Percentiles rank a stretch among this genome's conserved stretches.
phyloP scores from a whole-genome alignment of 2,113 vertebrate species.

The Anarrhichthys ocellatus region DNA sequence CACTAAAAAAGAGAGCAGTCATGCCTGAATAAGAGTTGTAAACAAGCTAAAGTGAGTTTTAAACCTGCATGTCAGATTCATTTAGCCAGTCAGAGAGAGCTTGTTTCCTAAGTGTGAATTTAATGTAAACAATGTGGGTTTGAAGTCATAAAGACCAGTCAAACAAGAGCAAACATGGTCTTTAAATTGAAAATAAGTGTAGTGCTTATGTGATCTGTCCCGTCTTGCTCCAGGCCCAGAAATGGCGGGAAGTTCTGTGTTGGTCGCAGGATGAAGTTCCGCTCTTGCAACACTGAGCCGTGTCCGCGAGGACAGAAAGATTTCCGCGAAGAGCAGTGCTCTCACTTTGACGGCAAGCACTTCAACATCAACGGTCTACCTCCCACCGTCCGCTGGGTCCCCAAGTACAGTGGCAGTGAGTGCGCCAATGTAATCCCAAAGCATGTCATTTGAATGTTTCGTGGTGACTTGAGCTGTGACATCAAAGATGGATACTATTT shows the following conservation, averaged over 20 bases:
- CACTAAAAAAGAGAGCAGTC: not conserved
- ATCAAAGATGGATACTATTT: constrained; percentile 26
- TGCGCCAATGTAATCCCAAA: constrained; percentile 38
- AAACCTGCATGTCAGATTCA: not conserved
- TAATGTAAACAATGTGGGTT: not conserved
- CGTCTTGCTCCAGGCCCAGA: constrained; percentile 84
- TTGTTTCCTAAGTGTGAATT: constrained; percentile 10
- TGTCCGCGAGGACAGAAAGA: constrained; percentile 92
- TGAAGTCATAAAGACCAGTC: constrained; percentile 11
- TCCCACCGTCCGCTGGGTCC: constrained; percentile 92
- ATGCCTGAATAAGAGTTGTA: constrained; percentile 3
- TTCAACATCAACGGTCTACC: constrained; percentile 97
- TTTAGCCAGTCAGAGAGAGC: not conserved
- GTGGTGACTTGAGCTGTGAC: not conserved
- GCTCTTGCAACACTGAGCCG: constrained; percentile 94
- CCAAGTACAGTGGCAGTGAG: constrained; percentile 98
- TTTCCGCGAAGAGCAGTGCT: constrained; percentile 95
- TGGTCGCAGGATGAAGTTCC: constrained; percentile 97
- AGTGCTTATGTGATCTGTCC: not conserved
- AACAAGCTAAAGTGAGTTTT: constrained; percentile 21
- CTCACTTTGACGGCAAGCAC: constrained; percentile 94
- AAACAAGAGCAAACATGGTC: constrained; percentile 6
- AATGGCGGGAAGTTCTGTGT: constrained; percentile 95
- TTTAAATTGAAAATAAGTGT: not conserved
- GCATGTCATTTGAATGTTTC: constrained; percentile 4